A percentile compares a stretch with the other conserved stretches of the same genome.
phyloP scores from a whole-genome alignment of 2,113 vertebrate genomes.

The Percopsis transmontana region DNA sequence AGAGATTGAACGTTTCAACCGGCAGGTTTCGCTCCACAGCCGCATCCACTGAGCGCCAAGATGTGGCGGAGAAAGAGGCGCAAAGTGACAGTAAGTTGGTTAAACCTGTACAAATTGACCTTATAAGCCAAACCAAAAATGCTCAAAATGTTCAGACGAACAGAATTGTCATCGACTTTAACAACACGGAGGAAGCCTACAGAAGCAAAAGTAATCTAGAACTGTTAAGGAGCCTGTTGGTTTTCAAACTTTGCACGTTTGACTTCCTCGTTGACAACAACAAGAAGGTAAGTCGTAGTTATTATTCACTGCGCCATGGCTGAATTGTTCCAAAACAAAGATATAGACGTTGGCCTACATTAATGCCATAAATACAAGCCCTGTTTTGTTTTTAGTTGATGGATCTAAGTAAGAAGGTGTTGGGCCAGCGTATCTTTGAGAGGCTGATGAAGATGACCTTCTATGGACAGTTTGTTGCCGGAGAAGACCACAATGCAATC shows the following conservation, averaged over 20 bases:
- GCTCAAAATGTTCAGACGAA: neutral
- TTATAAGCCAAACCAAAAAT: constrained; percentile 42
- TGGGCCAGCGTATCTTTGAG: constrained; percentile 85
- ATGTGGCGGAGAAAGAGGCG: constrained; percentile 30
- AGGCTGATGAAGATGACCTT: constrained; percentile 95
- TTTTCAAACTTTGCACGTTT: constrained; percentile 75
- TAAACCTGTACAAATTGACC: constrained; percentile 49
- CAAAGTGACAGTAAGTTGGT: constrained; percentile 40
- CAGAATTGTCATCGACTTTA: constrained; percentile 68
- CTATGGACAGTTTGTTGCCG: constrained; percentile 95
- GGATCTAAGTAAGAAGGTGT: constrained; percentile 73
- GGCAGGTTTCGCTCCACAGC: constrained; percentile 54
- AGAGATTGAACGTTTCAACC: constrained; percentile 15
- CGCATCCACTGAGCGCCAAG: constrained; percentile 46
- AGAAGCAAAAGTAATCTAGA: constrained; percentile 79
- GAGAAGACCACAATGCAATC: constrained; percentile 90
- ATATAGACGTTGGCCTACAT: neutral
- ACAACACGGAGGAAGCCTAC: constrained; percentile 80
- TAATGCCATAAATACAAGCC: neutral
- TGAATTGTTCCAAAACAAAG: neutral
- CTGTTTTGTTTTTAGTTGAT: constrained; percentile 75
- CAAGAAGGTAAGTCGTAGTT: constrained; percentile 70
- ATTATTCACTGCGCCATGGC: neutral
- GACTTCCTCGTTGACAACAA: constrained; percentile 77
- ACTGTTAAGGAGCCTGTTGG: constrained; percentile 76